Evolutionary conservation across 2,113 vertebrate genomes (phyloP).

Genomic region (Trogon surrucura): DNA sequence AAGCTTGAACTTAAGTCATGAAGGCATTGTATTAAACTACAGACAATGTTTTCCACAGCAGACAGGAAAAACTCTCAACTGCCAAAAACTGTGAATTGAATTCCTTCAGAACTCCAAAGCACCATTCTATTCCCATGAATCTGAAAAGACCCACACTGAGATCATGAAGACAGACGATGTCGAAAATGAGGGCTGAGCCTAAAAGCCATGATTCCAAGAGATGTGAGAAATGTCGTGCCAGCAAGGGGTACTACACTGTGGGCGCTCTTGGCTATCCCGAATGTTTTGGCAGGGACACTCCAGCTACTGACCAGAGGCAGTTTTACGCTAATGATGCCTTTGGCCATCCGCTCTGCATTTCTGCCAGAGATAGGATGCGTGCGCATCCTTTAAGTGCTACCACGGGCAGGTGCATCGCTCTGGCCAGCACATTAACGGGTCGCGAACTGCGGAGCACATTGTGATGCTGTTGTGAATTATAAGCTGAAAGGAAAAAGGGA

Average conservation of each 20-base stretch:
- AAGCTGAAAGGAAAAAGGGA: slow-evolving; percentile 50
- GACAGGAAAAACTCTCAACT: neutral
- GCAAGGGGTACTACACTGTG: neutral
- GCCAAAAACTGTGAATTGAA: neutral
- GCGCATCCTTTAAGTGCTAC: too few species aligned
- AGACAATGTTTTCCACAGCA: neutral
- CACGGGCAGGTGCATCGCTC: neutral
- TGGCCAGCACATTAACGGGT: neutral
- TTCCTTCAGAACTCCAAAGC: neutral
- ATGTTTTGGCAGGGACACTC: neutral
- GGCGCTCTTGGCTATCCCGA: neutral
- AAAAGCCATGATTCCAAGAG: neutral
- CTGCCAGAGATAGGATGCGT: neutral
- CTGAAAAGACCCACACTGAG: neutral
- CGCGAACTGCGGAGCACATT: neutral
- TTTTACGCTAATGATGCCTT: neutral
- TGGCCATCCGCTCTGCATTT: neutral
- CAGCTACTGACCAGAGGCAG: neutral
- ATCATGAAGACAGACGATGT: neutral
- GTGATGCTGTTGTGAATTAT: slow-evolving; percentile 24
- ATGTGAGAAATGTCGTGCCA: neutral
- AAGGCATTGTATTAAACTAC: neutral
- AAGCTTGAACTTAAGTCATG: neutral
- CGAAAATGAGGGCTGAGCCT: neutral
- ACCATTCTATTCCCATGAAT: neutral